Percentiles rank a stretch among this genome's conserved stretches.
Conservation (phyloP, 1,140 invertebrate genomes). For the Drosophila sulfurigaster region DNA sequence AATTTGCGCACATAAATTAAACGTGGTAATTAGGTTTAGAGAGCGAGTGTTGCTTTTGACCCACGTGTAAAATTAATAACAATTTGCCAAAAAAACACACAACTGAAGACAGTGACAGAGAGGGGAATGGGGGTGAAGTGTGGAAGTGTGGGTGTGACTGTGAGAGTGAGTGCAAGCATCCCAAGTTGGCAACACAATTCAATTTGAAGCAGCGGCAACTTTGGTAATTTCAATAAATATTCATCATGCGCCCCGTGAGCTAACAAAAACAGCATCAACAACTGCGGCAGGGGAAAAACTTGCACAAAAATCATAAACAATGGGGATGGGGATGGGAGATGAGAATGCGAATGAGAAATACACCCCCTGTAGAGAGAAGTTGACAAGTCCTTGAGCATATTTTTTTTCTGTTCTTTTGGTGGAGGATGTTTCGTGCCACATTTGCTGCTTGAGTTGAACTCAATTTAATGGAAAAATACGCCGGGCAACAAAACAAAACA, state of each 20-base stretch:
- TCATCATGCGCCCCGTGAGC: constrained; percentile 76
- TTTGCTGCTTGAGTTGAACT: constrained; percentile 78
- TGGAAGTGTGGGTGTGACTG: neutral
- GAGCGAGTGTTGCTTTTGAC: constrained; percentile 21
- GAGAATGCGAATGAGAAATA: constrained; percentile 10
- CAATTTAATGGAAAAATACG: constrained; percentile 83
- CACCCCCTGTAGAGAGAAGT: constrained; percentile 52
- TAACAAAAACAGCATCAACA: constrained; percentile 26
- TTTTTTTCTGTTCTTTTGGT: neutral
- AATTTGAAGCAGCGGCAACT: constrained; percentile 75
- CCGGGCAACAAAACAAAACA: constrained; percentile 44
- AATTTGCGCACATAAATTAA: constrained; percentile 72
- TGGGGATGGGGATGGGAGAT: neutral
- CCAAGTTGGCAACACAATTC: constrained; percentile 82
- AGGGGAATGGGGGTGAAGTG: too few relatives aligned
- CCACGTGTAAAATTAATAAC: constrained; percentile 78
- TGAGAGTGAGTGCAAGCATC: constrained; percentile 38
- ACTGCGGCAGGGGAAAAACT: constrained; percentile 58
- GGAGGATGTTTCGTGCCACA: constrained; percentile 45
- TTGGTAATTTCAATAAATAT: constrained; percentile 84
- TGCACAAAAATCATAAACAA: constrained; percentile 77
- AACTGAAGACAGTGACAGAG: constrained; percentile 3
- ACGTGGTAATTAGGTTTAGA: constrained; percentile 72
- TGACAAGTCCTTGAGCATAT: constrained; percentile 53
- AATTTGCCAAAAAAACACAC: constrained; percentile 64